Evolutionary conservation across 2,797 vertebrate genomes (phyloP), one percentile per base, ranked within the genome.

Genomic region (Acridotheres tristis): DNA sequence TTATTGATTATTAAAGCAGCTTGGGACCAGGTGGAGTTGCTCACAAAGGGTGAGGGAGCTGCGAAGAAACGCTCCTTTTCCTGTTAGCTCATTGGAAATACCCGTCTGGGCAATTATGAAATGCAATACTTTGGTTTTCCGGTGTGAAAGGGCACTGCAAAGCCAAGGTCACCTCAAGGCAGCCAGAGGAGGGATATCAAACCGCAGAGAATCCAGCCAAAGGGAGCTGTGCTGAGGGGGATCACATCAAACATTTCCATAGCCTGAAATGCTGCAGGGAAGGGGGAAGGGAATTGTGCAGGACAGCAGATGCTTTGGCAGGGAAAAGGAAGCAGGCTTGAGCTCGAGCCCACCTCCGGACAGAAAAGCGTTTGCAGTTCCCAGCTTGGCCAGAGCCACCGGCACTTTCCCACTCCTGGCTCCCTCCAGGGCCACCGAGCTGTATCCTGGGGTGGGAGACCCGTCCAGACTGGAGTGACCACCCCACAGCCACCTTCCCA

Each of bases 221-320:
- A 80, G 21, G 51, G 54, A 67, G 29, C 63, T 38, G 36, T 29
- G 68, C 32, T 30, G 36, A 54, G n/a, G 23, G 59, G 68, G 50
- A 61, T 85, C 47, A 14, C 50, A 78, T 22, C 55, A 78, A 93
- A 81, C 30, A 48, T 55, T 84, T 72, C 75, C 73, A 36, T 5
- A 54, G 65, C 16, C 87, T 61, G 45, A 54, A 74, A 50, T n/a
- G 30, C 89, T 51, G 66, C n/a, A 34, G 61, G n/a, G 45, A 50
- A 74, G 72, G 30, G 89, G 82, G 85, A 51, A 89, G 87, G 89
- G 92, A 74, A 45, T 27, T 2, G 13, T 71, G 61, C 92, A 92
- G 89, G 93, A 81, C 88, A 69, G 79, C 95, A 96, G 91, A 96
- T 94, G 93, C 93, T 90, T 81, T 96, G 94, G 93, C 93, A 91